Evolutionary conservation across 2,797 vertebrate species (phyloP), one percentile per base, ranked within the genome.

Genomic region (Threskiornis aethiopicus): DNA sequence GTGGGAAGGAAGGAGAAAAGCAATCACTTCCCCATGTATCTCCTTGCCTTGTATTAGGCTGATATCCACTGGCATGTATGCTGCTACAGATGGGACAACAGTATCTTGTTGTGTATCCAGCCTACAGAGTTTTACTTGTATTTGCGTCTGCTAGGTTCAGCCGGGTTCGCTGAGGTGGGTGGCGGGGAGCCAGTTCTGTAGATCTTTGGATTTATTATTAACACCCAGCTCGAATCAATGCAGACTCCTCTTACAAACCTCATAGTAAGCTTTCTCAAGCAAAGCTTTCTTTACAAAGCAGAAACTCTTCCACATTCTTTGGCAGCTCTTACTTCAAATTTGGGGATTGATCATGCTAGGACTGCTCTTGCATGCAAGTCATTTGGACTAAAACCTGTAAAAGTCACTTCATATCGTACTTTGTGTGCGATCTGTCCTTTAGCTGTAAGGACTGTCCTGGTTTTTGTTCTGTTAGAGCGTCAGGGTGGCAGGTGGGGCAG

Each of bases 31-130:
- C 47, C 57, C 0, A 0, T 76, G 72, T 81, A 76, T 59, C 80
- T 93, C 33, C 64, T 73, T 13, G 22, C 51, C 37, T 81, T 80
- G 93, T 64, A 85, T 88, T 96, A 88, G 89, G 70, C 73, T 90
- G 87, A 90, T 95, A 94, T 88, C 85, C 73, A 84, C 77, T 93
- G 96, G 95, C 96, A 82, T 89, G 77, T 90, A 46, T 44, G 20
- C 18, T 52, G 83, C 90, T 62, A 88, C 95, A 96, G 96, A 96
- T 96, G 95, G 96, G 94, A 93, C 88, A 91, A 90, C 88, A 96
- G 90, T 91, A 93, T 88, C 93, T 88, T 91, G 80, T 92, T 95
- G 83, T 84, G 72, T 18, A 78, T 79, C 91, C 88, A 94, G 64
- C 91, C 95, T n/a, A 84, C 66, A 22, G 91, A 90, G 55, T 92